These are phyloP conservation scores for Rutilus rutilus DNA, from an alignment of 2,113 vertebrate species.

Conservation along the genomic window DNA sequence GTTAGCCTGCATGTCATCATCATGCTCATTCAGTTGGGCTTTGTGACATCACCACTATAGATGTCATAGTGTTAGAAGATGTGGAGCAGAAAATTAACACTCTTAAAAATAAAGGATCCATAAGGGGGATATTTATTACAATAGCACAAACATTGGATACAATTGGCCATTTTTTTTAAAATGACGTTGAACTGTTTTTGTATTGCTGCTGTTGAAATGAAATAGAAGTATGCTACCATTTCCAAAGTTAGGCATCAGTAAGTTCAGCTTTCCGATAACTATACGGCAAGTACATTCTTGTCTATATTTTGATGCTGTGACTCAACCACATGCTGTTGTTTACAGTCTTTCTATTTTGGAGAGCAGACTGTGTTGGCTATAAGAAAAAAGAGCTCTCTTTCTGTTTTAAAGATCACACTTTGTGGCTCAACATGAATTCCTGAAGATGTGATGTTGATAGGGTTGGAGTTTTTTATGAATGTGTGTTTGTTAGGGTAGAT, in stretches of 20 bases:
- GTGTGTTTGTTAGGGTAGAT: constrained; percentile 28
- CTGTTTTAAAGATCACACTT: not conserved
- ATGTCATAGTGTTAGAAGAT: not conserved
- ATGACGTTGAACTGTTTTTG: not conserved
- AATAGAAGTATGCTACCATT: too few species aligned
- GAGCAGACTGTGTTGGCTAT: constrained; percentile 24
- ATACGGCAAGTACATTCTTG: constrained; percentile 56
- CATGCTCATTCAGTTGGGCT: not conserved
- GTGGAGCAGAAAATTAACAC: not conserved
- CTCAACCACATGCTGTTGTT: constrained; percentile 57
- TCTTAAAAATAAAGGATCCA: too few species aligned
- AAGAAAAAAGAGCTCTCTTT: constrained; percentile 1
- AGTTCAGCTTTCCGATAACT: constrained; percentile 51
- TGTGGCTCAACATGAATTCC: not conserved
- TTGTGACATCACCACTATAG: not conserved
- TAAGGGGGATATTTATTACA: too few species aligned
- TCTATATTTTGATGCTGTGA: constrained; percentile 63
- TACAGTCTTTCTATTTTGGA: constrained; percentile 62
- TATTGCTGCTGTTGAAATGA: too few species aligned
- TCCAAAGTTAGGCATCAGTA: not conserved
- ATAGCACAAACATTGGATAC: not conserved
- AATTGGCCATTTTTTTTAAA: not conserved
- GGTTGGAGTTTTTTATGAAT: not conserved
- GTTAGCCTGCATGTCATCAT: not conserved
- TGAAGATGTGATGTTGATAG: constrained; percentile 19